Evolutionary conservation across 2,888 invertebrate species (phyloP).

Genomic region (Acrocera orbiculus): DNA sequence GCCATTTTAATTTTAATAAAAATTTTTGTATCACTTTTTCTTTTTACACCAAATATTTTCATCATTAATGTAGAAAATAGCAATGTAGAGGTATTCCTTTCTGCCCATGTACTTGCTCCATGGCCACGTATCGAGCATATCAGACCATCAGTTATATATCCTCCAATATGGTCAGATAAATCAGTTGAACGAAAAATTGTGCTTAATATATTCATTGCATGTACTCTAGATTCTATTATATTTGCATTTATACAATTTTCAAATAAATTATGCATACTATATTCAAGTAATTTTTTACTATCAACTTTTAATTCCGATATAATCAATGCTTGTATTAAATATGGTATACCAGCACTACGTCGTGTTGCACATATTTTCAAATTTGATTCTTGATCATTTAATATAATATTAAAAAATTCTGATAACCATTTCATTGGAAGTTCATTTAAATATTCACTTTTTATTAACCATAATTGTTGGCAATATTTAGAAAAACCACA

Average conservation of each 20-base stretch:
- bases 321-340: constrained; percentile 64
- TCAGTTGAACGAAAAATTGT: constrained; percentile 60
- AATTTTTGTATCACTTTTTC: constrained; percentile 39
- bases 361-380: constrained; percentile 59
- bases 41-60: constrained; percentile 71
- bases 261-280: constrained; percentile 40
- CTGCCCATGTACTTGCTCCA: constrained; percentile 56
- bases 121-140: constrained; percentile 57
- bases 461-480: constrained; percentile 37
- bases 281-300: constrained; percentile 37
- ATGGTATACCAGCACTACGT: constrained; percentile 87
- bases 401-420: constrained; percentile 39
- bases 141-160: constrained; percentile 52
- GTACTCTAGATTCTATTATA: constrained; percentile 40
- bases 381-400: constrained; percentile 26
- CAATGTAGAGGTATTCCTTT: constrained; percentile 72
- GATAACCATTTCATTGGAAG: constrained; percentile 49
- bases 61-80: constrained; percentile 67
- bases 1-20: constrained; percentile 50
- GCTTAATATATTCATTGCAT: constrained; percentile 73
- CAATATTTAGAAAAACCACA: constrained; percentile 70
- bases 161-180: constrained; percentile 51
- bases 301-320: constrained; percentile 51
- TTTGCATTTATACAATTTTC: constrained; percentile 15
- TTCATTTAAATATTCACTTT: constrained; percentile 32